A percentile compares a stretch with the other conserved stretches of the same genome.
Conservation (phyloP, 1,140 invertebrate genomes). For the Cryptotermes secundus region DNA sequence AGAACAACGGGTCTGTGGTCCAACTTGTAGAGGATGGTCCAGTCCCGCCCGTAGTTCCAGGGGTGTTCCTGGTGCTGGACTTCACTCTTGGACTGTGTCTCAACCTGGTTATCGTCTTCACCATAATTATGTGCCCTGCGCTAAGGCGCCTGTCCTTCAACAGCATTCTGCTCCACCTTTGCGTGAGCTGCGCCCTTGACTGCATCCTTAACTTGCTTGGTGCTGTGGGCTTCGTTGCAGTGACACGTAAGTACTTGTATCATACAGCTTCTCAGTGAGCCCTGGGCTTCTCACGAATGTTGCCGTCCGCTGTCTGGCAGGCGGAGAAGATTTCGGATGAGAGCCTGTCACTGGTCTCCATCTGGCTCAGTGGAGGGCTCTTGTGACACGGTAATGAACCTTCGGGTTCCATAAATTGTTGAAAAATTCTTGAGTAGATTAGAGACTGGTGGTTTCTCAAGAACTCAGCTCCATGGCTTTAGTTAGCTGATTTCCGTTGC, state of each 20-base stretch:
- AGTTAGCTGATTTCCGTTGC: no score
- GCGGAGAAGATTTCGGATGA: no score
- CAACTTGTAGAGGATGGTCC: background rate
- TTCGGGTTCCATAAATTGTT: no score
- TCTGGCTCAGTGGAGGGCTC: no score
- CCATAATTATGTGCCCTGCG: background rate
- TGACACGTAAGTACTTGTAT: background rate
- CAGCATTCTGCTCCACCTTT: slow-evolving; percentile 23
- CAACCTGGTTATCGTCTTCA: slow-evolving; percentile 10
- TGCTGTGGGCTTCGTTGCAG: slow-evolving; percentile 21
- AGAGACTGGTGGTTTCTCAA: no score
- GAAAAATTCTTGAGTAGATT: no score
- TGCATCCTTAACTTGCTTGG: slow-evolving; percentile 22
- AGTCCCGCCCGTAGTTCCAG: background rate
- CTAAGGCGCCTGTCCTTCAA: slow-evolving; percentile 19
- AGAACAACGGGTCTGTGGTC: background rate
- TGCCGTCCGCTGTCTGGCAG: no score
- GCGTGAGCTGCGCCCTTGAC: slow-evolving; percentile 20
- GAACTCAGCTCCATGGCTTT: no score
- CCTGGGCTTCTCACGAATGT: no score
- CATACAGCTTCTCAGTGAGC: no score
- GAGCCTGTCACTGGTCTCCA: no score
- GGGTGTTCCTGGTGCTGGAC: slow-evolving; percentile 15
- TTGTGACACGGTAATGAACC: no score
- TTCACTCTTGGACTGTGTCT: slow-evolving; percentile 26